phyloP scores from a whole-genome alignment of 2,113 vertebrate genomes.

The Tupaia chinensis region DNA sequence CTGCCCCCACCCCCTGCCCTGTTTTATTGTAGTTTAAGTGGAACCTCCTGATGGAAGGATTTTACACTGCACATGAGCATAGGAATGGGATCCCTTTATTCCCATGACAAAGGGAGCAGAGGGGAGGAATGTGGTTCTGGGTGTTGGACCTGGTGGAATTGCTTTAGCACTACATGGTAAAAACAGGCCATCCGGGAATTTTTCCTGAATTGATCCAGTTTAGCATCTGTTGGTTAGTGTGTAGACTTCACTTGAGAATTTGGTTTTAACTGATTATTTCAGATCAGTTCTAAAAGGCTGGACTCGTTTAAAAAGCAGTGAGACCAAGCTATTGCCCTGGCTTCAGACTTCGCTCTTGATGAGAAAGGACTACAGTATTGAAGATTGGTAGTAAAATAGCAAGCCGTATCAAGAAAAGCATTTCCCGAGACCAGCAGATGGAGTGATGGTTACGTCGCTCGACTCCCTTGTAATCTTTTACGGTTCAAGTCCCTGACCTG shows the following conservation, averaged over 20 bases:
- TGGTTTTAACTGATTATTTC: not conserved
- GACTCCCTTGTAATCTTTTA: too few relatives aligned
- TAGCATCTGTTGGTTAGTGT: not conserved
- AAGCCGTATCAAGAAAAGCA: too few relatives aligned
- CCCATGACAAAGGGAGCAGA: slow-evolving; percentile 26
- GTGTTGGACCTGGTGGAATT: not conserved
- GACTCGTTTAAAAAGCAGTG: not conserved
- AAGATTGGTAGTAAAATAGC: not conserved
- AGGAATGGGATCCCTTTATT: not conserved
- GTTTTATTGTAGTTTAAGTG: slow-evolving; percentile 9
- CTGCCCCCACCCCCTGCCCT: too few relatives aligned
- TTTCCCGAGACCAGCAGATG: too few relatives aligned
- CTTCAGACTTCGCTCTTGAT: not conserved
- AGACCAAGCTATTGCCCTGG: not conserved
- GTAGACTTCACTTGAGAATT: not conserved
- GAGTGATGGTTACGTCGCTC: too few relatives aligned
- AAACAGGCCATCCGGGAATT: not conserved
- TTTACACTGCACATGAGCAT: slow-evolving; percentile 19
- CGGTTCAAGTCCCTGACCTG: too few relatives aligned
- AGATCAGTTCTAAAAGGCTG: not conserved
- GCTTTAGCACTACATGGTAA: not conserved
- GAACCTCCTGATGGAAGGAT: not conserved
- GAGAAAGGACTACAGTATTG: not conserved
- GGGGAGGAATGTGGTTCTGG: not conserved
- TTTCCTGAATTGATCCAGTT: not conserved